Evolutionary conservation across 2,797 vertebrate genomes (phyloP), one percentile per base, ranked within the genome.

Genomic region (Fringilla coelebs): DNA sequence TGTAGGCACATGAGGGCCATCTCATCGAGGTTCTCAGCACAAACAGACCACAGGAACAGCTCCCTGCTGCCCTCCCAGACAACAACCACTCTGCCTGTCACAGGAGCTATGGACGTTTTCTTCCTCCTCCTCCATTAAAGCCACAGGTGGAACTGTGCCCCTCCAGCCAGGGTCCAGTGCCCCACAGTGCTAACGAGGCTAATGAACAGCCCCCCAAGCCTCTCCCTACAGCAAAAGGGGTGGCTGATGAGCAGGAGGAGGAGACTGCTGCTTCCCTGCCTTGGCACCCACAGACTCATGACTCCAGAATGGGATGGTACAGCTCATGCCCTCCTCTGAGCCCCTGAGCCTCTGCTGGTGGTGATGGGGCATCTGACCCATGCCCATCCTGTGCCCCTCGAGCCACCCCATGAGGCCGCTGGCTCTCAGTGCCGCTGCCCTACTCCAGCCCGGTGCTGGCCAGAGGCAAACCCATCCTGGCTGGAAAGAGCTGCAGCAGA

Each of bases 1-100:
- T n/a, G 13, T 0, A 10, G 32, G 22, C 68, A 55, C 2, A 1
- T 4, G 5, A 0, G 14, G 34, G 41, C 19, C 28, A 41, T 24
- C 38, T 24, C 87, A 10, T 2, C 0, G 3, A 25, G n/a, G 25
- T 13, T 43, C 19, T 22, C 14, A 20, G 38, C 32, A 25, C 45
- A 81, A 40, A 28, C 26, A 28, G 46, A 14, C 32, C 10, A 9
- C 1, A 4, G 40, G 48, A 60, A 16, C 45, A 70, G 38, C 66
- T 48, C 79, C 2, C 0, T 2, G 3, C 21, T 11, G 14, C 16
- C 51, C 8, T 54, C 55, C 19, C 75, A 45, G 43, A 40, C 16
- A 17, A 11, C 1, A 1, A 31, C 65, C 45, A 13, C 52, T 21
- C 55, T 34, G 38, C 29, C 19, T 4, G 4, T 11, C 38, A 16